Evolutionary conservation across 2,888 invertebrate genomes (phyloP).

Genomic region (Elaeidobius kamerunicus): DNA sequence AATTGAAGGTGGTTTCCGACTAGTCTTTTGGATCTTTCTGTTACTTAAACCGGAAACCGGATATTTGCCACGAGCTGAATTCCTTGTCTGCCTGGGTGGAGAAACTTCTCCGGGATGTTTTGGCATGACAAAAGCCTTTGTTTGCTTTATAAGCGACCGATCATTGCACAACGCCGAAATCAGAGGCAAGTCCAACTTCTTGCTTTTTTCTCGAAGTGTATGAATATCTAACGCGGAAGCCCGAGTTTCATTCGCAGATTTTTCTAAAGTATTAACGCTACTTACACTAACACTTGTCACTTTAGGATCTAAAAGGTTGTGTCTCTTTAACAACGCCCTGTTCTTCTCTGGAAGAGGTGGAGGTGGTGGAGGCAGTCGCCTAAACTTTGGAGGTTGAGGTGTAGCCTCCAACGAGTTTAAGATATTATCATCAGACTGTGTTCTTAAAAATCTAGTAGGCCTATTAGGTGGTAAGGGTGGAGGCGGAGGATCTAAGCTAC

Average conservation of each 20-base stretch:
- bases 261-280: slow-evolving; percentile 19
- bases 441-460: slow-evolving; percentile 61
- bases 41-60: slow-evolving; percentile 64
- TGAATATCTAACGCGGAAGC: slow-evolving; percentile 66
- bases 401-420: slow-evolving; percentile 63
- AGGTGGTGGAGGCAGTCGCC: slow-evolving; percentile 55
- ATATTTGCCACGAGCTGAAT: slow-evolving; percentile 57
- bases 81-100: slow-evolving; percentile 46
- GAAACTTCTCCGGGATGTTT: slow-evolving; percentile 55
- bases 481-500: slow-evolving; percentile 62
- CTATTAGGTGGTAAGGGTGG: slow-evolving; percentile 62
- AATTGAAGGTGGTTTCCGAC: slow-evolving; percentile 54
- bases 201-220: slow-evolving; percentile 82
- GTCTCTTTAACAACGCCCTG: slow-evolving; percentile 26
- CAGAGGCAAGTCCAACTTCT: slow-evolving; percentile 84
- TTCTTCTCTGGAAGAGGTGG: slow-evolving; percentile 40
- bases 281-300: slow-evolving; percentile 31
- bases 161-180: slow-evolving; percentile 94
- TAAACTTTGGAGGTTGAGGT: slow-evolving; percentile 54
- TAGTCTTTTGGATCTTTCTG: slow-evolving; percentile 55
- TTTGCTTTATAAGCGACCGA: slow-evolving; percentile 82
- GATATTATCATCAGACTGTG: slow-evolving; percentile 80
- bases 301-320: slow-evolving; percentile 29
- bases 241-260: slow-evolving; percentile 22
- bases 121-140: slow-evolving; percentile 80